Evolutionary conservation across 2,113 vertebrate species (phyloP).

Genomic region (Tylochromis polylepis): DNA sequence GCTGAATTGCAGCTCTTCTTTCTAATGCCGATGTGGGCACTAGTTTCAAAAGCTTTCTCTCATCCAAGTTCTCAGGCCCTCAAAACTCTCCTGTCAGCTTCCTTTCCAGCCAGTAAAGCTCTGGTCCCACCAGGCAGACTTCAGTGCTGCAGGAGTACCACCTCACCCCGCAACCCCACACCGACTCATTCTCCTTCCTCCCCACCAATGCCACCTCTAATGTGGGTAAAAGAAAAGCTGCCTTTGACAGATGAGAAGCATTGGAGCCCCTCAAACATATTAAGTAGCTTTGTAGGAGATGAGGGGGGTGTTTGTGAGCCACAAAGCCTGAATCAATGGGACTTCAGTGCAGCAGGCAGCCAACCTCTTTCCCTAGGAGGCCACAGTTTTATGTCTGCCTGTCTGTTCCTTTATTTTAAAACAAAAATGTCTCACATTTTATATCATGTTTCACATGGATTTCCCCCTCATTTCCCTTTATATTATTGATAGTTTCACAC

Average conservation of each 20-base stretch:
- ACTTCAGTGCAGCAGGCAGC: constrained; percentile 66
- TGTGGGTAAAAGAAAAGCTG: constrained; percentile 56
- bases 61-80: constrained; percentile 79
- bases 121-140: constrained; percentile 54
- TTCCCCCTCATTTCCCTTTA: not conserved
- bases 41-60: constrained; percentile 83
- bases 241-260: constrained; percentile 61
- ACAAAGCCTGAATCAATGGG: constrained; percentile 69
- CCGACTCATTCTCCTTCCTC: constrained; percentile 38
- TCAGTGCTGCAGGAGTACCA: constrained; percentile 46
- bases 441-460: not conserved
- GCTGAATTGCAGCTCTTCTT: constrained; percentile 81
- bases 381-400: constrained; percentile 29
- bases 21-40: constrained; percentile 76
- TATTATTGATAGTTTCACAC: not conserved
- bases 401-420: constrained; percentile 22
- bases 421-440: constrained; percentile 5
- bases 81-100: constrained; percentile 41
- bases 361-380: constrained; percentile 44
- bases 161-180: constrained; percentile 9
- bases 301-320: constrained; percentile 51
- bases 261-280: constrained; percentile 62
- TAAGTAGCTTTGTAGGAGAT: constrained; percentile 66
- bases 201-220: constrained; percentile 53
- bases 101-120: constrained; percentile 66